Evolutionary conservation across 2,113 vertebrate genomes (phyloP).

Genomic region (Ceratotherium simum): DNA sequence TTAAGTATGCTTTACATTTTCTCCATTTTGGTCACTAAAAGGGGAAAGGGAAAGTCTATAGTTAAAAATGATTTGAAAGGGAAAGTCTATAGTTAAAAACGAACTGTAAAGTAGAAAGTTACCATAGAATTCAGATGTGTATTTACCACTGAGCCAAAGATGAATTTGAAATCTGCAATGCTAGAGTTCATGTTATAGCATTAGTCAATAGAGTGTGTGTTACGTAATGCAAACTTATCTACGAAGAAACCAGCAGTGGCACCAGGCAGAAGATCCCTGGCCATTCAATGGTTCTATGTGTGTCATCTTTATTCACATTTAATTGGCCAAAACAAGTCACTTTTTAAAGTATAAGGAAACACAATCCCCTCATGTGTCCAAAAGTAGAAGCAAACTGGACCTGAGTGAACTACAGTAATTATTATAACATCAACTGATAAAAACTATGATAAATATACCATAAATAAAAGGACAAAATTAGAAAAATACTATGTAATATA

Average conservation of each 20-base stretch:
- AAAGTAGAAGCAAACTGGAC: background rate
- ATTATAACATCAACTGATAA: background rate
- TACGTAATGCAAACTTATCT: background rate
- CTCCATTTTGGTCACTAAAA: background rate
- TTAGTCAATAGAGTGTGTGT: background rate
- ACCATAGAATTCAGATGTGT: background rate
- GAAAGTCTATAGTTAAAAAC: background rate
- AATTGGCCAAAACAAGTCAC: background rate
- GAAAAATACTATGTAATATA: background rate
- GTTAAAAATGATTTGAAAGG: background rate
- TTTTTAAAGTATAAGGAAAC: background rate
- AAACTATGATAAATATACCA: background rate
- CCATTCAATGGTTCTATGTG: background rate
- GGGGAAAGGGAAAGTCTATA: background rate
- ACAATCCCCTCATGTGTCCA: too few species aligned
- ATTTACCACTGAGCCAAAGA: background rate
- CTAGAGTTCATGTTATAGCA: background rate
- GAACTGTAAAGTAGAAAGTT: background rate
- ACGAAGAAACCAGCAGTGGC: background rate
- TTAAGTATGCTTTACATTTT: background rate
- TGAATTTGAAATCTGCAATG: background rate
- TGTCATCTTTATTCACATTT: background rate
- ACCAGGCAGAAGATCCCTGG: background rate
- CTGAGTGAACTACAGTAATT: background rate
- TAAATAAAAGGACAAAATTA: background rate